Evolutionary conservation across 2,797 vertebrate species (phyloP).

Genomic region (Furcifer pardalis): DNA sequence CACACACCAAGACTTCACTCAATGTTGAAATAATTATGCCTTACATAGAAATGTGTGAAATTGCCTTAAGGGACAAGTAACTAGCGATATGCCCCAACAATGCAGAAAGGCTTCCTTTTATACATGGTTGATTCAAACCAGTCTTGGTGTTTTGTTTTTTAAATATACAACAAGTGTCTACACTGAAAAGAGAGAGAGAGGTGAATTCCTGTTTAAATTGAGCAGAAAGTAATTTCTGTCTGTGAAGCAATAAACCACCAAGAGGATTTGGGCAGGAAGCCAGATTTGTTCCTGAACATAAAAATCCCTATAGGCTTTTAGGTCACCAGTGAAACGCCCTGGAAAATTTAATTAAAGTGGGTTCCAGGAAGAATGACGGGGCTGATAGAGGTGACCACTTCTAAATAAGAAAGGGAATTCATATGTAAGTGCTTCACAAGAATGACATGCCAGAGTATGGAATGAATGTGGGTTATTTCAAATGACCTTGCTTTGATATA

Average conservation of each 20-base stretch:
- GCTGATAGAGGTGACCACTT: conserved; percentile 10
- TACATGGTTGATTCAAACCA: conserved; percentile 39
- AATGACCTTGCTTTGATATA: conserved; percentile 2
- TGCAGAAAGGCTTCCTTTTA: conserved; percentile 51
- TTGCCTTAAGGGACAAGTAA: background rate
- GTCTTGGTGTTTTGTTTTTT: conserved; percentile 17
- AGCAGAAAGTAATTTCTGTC: conserved; percentile 69
- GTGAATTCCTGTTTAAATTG: conserved; percentile 64
- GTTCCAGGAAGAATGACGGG: conserved; percentile 63
- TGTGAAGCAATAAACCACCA: conserved; percentile 66
- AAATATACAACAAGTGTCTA: conserved; percentile 50
- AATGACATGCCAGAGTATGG: background rate
- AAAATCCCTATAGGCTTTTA: conserved; percentile 52
- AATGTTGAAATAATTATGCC: background rate
- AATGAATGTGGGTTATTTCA: background rate
- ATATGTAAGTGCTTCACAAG: conserved; percentile 32
- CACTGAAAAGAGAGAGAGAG: conserved; percentile 51
- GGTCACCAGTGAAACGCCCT: conserved; percentile 59
- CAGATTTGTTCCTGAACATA: conserved; percentile 55
- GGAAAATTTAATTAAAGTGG: conserved; percentile 69
- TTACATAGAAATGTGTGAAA: background rate
- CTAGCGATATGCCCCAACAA: conserved; percentile 6
- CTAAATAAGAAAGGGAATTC: conserved; percentile 40
- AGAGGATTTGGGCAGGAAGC: conserved; percentile 39
- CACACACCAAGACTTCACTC: background rate